A percentile compares a stretch with the other conserved stretches of the same genome.
Conservation (phyloP, 1,140 invertebrate species). For the Prorops nasuta region DNA sequence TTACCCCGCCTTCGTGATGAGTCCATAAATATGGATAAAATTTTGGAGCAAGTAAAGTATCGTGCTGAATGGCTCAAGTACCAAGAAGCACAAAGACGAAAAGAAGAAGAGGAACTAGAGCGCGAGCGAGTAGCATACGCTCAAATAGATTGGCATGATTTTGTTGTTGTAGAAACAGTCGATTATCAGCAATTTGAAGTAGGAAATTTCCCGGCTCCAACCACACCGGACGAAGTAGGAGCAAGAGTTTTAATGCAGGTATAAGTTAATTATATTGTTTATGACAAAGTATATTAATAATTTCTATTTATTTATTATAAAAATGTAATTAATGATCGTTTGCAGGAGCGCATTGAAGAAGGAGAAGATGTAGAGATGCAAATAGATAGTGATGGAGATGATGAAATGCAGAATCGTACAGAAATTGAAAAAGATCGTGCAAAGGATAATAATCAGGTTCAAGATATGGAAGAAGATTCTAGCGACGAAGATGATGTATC, state of each 20-base stretch:
- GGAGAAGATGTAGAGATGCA: slow-evolving; percentile 76
- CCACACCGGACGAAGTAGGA: slow-evolving; percentile 95
- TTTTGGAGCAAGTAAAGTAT: slow-evolving; percentile 91
- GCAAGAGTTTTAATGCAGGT: slow-evolving; percentile 88
- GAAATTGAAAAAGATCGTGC: slow-evolving; percentile 62
- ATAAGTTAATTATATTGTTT: slow-evolving; percentile 25
- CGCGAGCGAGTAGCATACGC: slow-evolving; percentile 94
- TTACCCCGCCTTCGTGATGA: slow-evolving; percentile 79
- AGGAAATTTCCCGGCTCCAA: slow-evolving; percentile 94
- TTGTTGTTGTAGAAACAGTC: slow-evolving; percentile 99
- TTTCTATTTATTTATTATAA: background rate
- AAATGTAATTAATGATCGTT: slow-evolving; percentile 3
- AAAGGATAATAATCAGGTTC: slow-evolving; percentile 64
- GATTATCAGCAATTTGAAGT: slow-evolving; percentile 97
- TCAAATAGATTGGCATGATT: slow-evolving; percentile 99
- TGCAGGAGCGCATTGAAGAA: slow-evolving; percentile 62
- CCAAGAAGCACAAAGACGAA: slow-evolving; percentile 86
- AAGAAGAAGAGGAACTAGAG: slow-evolving; percentile 93
- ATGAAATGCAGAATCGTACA: slow-evolving; percentile 68
- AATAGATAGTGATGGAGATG: slow-evolving; percentile 70
- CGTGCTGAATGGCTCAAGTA: slow-evolving; percentile 95
- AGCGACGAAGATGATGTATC: slow-evolving; percentile 70
- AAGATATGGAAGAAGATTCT: slow-evolving; percentile 69
- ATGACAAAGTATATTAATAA: slow-evolving; percentile 1
- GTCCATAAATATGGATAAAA: slow-evolving; percentile 68